Base-by-base conservation (phyloP, 2,888 invertebrate genomes). In the Hydraecia micacea region DNA sequence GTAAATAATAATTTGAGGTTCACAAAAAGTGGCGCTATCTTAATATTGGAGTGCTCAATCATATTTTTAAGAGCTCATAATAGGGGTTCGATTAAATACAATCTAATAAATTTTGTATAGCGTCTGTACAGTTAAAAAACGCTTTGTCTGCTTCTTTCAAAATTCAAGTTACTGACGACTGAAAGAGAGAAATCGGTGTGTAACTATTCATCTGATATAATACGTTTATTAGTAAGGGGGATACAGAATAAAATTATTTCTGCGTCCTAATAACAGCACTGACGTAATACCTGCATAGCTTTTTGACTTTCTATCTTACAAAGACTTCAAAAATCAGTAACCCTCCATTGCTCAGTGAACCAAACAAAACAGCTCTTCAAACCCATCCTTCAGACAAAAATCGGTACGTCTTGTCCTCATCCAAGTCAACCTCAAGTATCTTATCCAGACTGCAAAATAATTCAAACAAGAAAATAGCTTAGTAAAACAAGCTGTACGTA, bases 401-500 rank as follows among this genome's bases (percentile, higher is more conserved):
- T 13, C 18, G 25, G 1, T 39, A 36, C n/a, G 4, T 55, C 28
- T 60, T 18, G 5, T 62, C 21, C 8, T 62, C 67, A 71, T 58
- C 36, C 11, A 67, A 55, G 52, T 55, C 21, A 55, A 80, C n/a
- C 28, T 76, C 15, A 25, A 52, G 21, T 63, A 36, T 71, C 58
- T 60, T 63, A 71, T 8, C n/a, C 6, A 69, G 42, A 32, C 63
- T 72, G 6, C 21, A 46, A 46, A 70, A 72, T 75, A 63, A 75
- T 65, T 60, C 49, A 62, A 62, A n/a, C 39, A 21, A 69, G 36
- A n/a, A 58, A 21, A 62, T 7, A 69, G 67, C 36, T 71, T 63
- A 60, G 42, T 75, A 46, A 52, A 69, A 46, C 72, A 72, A 68
- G 60, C 60, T 75, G n/a, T 60, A 58, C 25, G 60, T 68, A 62